These are phyloP conservation scores for Heliocidaris erythrogramma DNA, from an alignment of 35 echinoderm and acorn worm species.

Conservation along the genomic window DNA sequence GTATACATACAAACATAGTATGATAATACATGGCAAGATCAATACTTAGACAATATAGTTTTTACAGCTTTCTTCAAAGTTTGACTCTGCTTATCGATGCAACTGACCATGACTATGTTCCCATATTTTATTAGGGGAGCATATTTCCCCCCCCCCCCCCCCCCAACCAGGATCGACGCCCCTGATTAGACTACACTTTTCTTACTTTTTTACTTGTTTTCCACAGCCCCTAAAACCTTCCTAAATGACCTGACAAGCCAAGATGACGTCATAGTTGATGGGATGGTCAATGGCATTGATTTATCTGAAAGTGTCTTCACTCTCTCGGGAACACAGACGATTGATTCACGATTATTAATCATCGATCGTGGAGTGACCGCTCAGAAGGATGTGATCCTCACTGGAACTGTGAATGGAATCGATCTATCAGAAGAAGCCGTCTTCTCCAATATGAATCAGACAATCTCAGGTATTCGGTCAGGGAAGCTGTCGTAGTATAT, in stretches of 20 bases:
- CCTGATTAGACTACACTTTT: not conserved
- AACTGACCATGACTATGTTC: too few species aligned
- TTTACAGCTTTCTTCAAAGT: too few species aligned
- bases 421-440: slow-evolving; percentile 71
- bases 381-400: slow-evolving; percentile 29
- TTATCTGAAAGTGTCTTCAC: slow-evolving; percentile 50
- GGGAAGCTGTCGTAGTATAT: too few species aligned
- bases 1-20: too few species aligned
- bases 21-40: too few species aligned
- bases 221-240: not conserved
- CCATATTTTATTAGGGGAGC: too few species aligned
- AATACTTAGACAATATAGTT: too few species aligned
- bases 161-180: too few species aligned
- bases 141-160: too few species aligned
- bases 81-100: too few species aligned
- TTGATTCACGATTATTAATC: slow-evolving; percentile 10
- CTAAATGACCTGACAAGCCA: not conserved
- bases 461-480: slow-evolving; percentile 37
- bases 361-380: slow-evolving; percentile 28
- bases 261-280: not conserved
- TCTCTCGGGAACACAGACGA: slow-evolving; percentile 45
- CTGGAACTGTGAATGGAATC: slow-evolving; percentile 58
- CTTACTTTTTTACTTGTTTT: not conserved
- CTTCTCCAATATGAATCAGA: slow-evolving; percentile 44
- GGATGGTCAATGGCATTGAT: slow-evolving; percentile 53